Percentiles rank a stretch among this genome's conserved stretches.
Conservation (phyloP, 2,888 invertebrate species). For the Brassicogethes aeneus region DNA sequence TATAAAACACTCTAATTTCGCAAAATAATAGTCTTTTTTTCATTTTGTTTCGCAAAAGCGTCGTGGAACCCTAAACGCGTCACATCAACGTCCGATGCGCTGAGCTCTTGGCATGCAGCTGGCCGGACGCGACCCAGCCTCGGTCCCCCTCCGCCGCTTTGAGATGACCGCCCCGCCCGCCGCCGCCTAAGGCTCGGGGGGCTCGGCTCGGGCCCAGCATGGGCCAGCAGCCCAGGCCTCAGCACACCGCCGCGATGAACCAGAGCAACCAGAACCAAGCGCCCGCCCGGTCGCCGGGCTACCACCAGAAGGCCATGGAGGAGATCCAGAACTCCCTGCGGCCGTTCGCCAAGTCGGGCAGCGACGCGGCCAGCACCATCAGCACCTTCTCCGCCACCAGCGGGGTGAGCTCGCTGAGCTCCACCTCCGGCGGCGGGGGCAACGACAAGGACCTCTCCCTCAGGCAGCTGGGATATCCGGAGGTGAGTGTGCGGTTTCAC, state of each 20-base stretch:
- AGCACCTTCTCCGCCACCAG: constrained; percentile 53
- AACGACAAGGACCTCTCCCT: constrained; percentile 56
- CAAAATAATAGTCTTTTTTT: too few relatives aligned
- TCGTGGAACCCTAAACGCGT: too few relatives aligned
- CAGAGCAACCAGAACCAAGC: constrained; percentile 44
- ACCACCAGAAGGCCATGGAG: constrained; percentile 57
- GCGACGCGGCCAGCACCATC: constrained; percentile 67
- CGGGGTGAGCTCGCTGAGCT: constrained; percentile 52
- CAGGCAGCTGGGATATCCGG: constrained; percentile 65
- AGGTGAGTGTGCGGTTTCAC: too few relatives aligned
- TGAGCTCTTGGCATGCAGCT: too few relatives aligned
- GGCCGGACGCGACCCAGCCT: too few relatives aligned
- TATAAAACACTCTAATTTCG: too few relatives aligned
- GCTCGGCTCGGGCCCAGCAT: constrained; percentile 33
- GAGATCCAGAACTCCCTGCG: constrained; percentile 74
- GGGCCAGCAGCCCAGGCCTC: constrained; percentile 44
- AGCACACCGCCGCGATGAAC: constrained; percentile 51
- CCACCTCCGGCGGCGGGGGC: constrained; percentile 36
- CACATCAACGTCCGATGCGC: too few relatives aligned
- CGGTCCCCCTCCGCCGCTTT: too few relatives aligned
- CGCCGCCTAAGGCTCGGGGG: too few relatives aligned
- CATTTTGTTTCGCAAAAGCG: too few relatives aligned
- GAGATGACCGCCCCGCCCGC: too few relatives aligned
- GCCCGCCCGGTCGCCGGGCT: constrained; percentile 54
- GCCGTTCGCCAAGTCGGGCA: constrained; percentile 66